These are phyloP conservation scores for Rhaphigaster nebulosa DNA, from an alignment of 2,888 invertebrate genomes.

Conservation along the genomic window DNA sequence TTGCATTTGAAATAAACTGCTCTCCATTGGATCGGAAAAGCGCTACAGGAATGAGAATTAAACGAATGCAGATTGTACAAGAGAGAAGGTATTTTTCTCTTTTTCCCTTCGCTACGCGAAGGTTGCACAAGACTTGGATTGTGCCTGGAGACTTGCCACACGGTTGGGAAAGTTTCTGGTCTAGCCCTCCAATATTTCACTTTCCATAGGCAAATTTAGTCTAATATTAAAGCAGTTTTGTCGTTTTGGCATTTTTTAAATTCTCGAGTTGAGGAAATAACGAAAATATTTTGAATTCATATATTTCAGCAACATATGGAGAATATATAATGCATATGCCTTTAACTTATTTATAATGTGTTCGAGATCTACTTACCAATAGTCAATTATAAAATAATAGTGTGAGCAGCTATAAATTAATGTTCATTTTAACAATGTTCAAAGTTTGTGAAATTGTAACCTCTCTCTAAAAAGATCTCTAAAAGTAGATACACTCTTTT, in stretches of 20 bases:
- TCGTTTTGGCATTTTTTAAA: background rate
- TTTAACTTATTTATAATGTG: too few species aligned
- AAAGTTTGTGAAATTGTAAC: too few species aligned
- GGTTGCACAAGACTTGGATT: background rate
- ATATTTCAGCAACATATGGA: too few species aligned
- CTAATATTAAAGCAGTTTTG: background rate
- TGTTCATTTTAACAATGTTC: too few species aligned
- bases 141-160: slow-evolving; percentile 26
- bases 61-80: background rate
- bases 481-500: too few species aligned
- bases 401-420: too few species aligned
- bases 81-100: background rate
- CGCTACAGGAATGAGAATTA: background rate
- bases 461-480: too few species aligned
- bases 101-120: background rate
- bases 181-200: background rate
- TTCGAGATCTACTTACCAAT: too few species aligned
- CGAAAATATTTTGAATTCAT: too few species aligned
- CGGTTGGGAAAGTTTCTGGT: slow-evolving; percentile 4
- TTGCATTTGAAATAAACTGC: background rate
- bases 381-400: too few species aligned
- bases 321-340: too few species aligned
- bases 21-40: slow-evolving; percentile 6
- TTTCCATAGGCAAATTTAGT: background rate
- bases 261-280: too few species aligned